Conservation (phyloP, 2,797 vertebrate genomes). For the Mus minutoides region DNA sequence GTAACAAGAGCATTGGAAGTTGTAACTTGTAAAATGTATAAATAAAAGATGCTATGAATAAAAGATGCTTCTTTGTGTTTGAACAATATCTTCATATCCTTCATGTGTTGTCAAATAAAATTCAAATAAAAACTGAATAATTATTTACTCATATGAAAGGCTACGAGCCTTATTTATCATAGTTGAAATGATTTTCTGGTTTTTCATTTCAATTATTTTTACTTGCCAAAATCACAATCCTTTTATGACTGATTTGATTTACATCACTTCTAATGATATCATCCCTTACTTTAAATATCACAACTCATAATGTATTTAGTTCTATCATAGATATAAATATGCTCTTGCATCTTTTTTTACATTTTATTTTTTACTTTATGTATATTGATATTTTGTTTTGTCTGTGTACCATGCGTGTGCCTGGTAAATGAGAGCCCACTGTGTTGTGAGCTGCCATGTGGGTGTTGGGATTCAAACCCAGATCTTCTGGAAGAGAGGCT, state of each 20-base stretch:
- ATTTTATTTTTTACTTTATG: not conserved
- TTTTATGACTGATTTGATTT: conserved; percentile 28
- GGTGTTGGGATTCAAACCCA: not conserved
- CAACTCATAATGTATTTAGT: conserved; percentile 32
- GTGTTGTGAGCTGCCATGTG: not conserved
- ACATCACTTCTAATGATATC: conserved; percentile 52
- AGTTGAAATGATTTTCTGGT: conserved; percentile 54
- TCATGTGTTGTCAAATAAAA: conserved; percentile 32
- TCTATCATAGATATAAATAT: conserved; percentile 44
- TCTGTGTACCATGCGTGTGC: not conserved
- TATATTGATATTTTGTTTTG: not conserved
- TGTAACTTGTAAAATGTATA: not conserved
- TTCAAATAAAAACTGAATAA: not conserved
- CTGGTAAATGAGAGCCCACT: not conserved
- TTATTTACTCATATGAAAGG: conserved; percentile 19
- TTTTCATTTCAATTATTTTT: conserved; percentile 44
- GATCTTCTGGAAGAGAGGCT: not conserved
- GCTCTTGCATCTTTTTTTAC: not conserved
- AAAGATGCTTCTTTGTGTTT: not conserved
- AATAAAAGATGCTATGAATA: not conserved
- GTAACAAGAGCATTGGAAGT: no score
- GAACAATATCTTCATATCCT: conserved; percentile 20
- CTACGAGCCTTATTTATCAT: conserved; percentile 20
- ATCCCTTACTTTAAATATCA: conserved; percentile 62
- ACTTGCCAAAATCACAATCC: conserved; percentile 55